These are phyloP conservation scores for Sorex fumeus DNA, from an alignment of 2,113 vertebrate genomes.

Conservation along the genomic window DNA sequence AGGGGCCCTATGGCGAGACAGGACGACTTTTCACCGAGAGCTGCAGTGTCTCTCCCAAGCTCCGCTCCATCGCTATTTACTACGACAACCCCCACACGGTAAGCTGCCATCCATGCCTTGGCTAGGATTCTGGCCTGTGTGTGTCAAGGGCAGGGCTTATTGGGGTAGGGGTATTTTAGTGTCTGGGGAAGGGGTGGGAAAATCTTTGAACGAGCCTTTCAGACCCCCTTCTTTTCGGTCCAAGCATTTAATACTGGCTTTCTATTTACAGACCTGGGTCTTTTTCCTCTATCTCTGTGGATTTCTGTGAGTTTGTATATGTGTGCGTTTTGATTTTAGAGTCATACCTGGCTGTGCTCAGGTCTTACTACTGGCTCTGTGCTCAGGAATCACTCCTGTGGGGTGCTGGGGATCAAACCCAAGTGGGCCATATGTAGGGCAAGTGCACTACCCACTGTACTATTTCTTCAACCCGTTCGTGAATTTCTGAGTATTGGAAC, in stretches of 20 bases:
- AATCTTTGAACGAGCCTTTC: not conserved
- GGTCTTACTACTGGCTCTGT: too few relatives aligned
- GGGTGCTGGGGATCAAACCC: too few relatives aligned
- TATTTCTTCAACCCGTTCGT: not conserved
- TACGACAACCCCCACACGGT: constrained; percentile 95
- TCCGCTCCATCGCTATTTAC: constrained; percentile 92
- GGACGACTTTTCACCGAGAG: constrained; percentile 92
- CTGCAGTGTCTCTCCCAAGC: constrained; percentile 91
- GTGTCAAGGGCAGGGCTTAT: not conserved
- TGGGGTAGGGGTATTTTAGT: not conserved
- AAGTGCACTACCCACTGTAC: too few relatives aligned
- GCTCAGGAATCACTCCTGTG: too few relatives aligned
- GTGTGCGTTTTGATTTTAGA: too few relatives aligned
- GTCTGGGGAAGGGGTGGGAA: constrained; percentile 17
- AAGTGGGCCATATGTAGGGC: too few relatives aligned
- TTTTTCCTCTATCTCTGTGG: not conserved
- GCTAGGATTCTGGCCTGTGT: not conserved
- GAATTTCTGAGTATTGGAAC: not conserved
- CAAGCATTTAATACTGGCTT: not conserved
- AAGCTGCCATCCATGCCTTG: constrained; percentile 75
- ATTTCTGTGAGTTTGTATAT: too few relatives aligned
- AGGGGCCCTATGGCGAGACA: constrained; percentile 91
- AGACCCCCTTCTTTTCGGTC: not conserved
- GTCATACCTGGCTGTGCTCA: too few relatives aligned
- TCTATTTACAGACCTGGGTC: not conserved